phyloP scores from a whole-genome alignment of 2,888 invertebrate species.

The Eupithecia centaureata region DNA sequence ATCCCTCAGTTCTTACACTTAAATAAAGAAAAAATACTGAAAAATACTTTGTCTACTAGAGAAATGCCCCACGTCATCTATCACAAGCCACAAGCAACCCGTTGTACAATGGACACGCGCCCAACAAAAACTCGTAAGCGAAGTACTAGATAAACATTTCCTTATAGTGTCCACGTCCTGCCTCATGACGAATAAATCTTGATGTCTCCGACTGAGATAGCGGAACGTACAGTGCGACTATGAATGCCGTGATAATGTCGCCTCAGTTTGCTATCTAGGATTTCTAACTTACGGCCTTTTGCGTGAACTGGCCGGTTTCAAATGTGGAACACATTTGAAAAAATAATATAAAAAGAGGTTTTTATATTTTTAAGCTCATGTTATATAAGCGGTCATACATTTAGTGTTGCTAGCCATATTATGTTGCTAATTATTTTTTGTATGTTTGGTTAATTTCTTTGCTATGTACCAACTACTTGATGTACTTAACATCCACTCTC shows the following conservation, averaged over 20 bases:
- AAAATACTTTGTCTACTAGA: not conserved
- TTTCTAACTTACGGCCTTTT: conserved; percentile 44
- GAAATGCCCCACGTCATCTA: not conserved
- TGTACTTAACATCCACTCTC: too few species aligned
- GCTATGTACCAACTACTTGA: too few species aligned
- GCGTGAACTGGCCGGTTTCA: conserved; percentile 30
- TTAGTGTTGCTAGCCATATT: too few species aligned
- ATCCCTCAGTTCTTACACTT: too few species aligned
- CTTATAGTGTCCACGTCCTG: conserved; percentile 63
- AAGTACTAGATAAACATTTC: conserved; percentile 73
- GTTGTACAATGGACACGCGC: conserved; percentile 44
- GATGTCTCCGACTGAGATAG: conserved; percentile 69
- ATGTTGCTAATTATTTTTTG: too few species aligned
- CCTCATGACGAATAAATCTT: conserved; percentile 73
- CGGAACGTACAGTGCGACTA: conserved; percentile 56
- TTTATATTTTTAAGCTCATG: too few species aligned
- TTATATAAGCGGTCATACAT: too few species aligned
- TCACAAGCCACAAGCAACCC: not conserved
- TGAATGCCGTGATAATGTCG: conserved; percentile 54
- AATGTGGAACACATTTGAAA: conserved; percentile 9
- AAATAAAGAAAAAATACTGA: too few species aligned
- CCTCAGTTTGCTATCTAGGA: conserved; percentile 55
- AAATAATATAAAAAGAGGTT: not conserved
- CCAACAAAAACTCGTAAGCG: conserved; percentile 53
- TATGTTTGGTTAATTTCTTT: too few species aligned